These are phyloP conservation scores for Eupelmus urozonus DNA, from an alignment of 2,888 invertebrate genomes.

Conservation along the genomic window DNA sequence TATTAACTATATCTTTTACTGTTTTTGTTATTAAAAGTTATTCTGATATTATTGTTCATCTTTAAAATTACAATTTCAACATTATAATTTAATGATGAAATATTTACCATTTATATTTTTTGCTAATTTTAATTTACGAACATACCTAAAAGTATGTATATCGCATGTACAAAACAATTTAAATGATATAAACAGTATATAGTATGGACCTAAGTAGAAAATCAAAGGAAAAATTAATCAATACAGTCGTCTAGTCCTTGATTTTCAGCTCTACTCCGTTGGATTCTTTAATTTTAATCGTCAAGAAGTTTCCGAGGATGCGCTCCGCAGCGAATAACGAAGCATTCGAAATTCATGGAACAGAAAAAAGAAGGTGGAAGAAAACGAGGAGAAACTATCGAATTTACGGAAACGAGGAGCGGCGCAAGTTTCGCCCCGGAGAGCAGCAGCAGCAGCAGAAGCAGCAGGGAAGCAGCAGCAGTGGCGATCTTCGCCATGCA, in stretches of 20 bases:
- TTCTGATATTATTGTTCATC: too few relatives aligned
- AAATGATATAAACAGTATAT: too few relatives aligned
- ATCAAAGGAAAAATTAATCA: slow-evolving; percentile 19
- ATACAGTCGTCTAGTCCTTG: slow-evolving; percentile 10
- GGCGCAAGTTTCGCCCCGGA: neutral
- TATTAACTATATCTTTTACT: too few relatives aligned
- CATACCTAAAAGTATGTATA: too few relatives aligned
- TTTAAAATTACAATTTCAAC: too few relatives aligned
- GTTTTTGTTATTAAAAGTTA: too few relatives aligned
- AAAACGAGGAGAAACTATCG: slow-evolving; percentile 54
- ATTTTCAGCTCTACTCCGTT: neutral
- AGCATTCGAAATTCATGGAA: slow-evolving; percentile 47
- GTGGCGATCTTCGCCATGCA: slow-evolving; percentile 56
- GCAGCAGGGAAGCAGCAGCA: slow-evolving; percentile 19
- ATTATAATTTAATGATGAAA: too few relatives aligned
- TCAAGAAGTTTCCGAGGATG: slow-evolving; percentile 17
- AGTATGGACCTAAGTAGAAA: too few relatives aligned
- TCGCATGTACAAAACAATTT: too few relatives aligned
- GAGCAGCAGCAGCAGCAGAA: slow-evolving; percentile 7
- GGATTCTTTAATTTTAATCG: slow-evolving; percentile 18
- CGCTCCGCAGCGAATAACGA: slow-evolving; percentile 49
- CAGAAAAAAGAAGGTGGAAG: slow-evolving; percentile 27
- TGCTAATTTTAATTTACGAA: too few relatives aligned
- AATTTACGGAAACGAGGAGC: slow-evolving; percentile 22
- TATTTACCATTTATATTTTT: too few relatives aligned